These are phyloP conservation scores for Dromius quadrimaculatus DNA, from an alignment of 2,888 invertebrate species.

Conservation along the genomic window DNA sequence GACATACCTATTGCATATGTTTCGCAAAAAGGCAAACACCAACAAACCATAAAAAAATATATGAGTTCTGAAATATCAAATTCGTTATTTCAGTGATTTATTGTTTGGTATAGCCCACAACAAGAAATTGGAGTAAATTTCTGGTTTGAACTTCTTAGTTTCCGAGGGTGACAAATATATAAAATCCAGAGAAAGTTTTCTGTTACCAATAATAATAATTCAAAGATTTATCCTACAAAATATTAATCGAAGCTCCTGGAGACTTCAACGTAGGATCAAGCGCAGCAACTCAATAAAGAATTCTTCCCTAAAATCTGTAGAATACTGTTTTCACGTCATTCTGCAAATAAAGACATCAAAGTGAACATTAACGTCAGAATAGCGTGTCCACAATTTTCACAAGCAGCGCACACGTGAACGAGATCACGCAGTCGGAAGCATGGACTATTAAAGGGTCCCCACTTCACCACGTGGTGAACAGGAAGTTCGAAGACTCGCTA, in stretches of 20 bases:
- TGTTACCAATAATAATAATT: too few species aligned
- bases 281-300: too few species aligned
- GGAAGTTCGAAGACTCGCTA: not conserved
- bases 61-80: too few species aligned
- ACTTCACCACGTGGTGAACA: constrained; percentile 14
- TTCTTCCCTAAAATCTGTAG: not conserved
- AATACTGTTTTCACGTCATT: too few species aligned
- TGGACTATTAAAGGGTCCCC: not conserved
- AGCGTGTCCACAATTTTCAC: not conserved
- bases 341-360: not conserved
- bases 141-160: too few species aligned
- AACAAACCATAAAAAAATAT: too few species aligned
- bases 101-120: too few species aligned
- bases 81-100: too few species aligned
- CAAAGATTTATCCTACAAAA: too few species aligned
- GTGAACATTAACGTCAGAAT: not conserved
- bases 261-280: constrained; percentile 2
- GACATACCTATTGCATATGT: too few species aligned
- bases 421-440: not conserved
- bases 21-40: too few species aligned
- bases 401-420: not conserved
- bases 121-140: not conserved
- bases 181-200: not conserved
- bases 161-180: too few species aligned
- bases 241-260: not conserved